These are phyloP conservation scores for Polydrusus pterygomalis DNA, from an alignment of 2,888 invertebrate species.

Conservation along the genomic window DNA sequence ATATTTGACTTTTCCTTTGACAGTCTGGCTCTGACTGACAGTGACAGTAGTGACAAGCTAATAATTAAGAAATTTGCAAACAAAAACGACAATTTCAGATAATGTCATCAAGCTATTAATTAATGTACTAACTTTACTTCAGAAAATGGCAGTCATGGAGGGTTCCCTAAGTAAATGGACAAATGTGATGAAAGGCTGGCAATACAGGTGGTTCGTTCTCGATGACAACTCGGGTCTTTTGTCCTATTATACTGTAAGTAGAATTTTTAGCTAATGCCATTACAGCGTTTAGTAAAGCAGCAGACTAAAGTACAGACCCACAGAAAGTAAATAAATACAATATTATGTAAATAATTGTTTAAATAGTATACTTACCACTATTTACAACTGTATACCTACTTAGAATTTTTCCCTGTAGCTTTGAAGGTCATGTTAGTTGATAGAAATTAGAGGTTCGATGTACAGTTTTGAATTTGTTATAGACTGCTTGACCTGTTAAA, in stretches of 20 bases:
- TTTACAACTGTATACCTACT: no score
- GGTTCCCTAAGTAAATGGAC: conserved; percentile 98
- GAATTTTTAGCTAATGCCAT: conserved; percentile 4
- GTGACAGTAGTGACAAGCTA: not conserved
- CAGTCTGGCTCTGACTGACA: conserved; percentile 1
- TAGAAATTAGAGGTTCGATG: no score
- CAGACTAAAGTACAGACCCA: no score
- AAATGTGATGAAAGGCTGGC: conserved; percentile 99
- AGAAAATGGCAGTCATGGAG: conserved; percentile 79
- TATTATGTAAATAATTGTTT: no score
- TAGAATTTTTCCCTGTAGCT: no score
- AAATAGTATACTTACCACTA: no score
- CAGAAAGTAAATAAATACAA: no score
- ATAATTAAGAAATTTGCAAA: conserved; percentile 13
- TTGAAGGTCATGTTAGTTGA: no score
- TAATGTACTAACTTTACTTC: not conserved
- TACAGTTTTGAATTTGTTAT: no score
- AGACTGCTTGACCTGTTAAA: no score
- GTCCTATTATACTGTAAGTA: conserved; percentile 97
- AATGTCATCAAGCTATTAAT: conserved; percentile 18
- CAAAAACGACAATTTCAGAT: conserved; percentile 6
- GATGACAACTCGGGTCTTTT: conserved; percentile 97
- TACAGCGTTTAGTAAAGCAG: conserved; percentile 1
- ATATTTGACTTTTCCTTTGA: not conserved
- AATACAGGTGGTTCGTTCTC: conserved; percentile 99